Conservation (phyloP, 2,888 invertebrate genomes). For the Poecilobothrus nobilitatus region DNA sequence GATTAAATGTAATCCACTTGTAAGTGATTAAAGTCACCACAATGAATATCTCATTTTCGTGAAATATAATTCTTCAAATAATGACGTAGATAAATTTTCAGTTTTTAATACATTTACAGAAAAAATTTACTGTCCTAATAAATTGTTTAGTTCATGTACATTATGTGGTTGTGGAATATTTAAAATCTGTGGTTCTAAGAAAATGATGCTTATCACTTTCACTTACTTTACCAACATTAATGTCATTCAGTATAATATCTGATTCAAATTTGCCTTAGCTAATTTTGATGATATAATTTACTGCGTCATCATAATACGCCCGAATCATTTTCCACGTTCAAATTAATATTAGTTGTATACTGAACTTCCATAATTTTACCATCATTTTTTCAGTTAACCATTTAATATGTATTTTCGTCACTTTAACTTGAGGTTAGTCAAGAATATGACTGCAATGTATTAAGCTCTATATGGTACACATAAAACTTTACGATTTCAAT, state of each 20-base stretch:
- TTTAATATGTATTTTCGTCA: neutral
- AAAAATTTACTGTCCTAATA: neutral
- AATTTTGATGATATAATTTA: neutral
- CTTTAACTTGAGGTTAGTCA: slow-evolving; percentile 11
- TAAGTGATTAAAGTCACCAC: no score
- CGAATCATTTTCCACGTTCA: neutral
- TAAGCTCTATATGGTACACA: no score
- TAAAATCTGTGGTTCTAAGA: neutral
- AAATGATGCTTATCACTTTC: neutral
- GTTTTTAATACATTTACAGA: neutral
- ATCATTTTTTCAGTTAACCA: neutral
- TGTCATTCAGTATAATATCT: no score
- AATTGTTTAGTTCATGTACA: neutral
- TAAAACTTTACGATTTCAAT: no score
- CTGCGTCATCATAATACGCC: neutral
- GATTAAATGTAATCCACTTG: no score
- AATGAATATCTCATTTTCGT: no score
- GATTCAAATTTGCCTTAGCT: no score
- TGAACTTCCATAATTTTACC: neutral
- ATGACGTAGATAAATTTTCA: no score
- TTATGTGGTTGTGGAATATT: neutral
- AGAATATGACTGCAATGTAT: neutral
- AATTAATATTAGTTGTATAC: neutral
- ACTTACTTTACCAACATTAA: neutral
- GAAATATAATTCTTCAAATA: no score